Evolutionary conservation across 2,113 vertebrate species (phyloP), one percentile per base, ranked within the genome.

Genomic region (Phocoena phocoena): DNA sequence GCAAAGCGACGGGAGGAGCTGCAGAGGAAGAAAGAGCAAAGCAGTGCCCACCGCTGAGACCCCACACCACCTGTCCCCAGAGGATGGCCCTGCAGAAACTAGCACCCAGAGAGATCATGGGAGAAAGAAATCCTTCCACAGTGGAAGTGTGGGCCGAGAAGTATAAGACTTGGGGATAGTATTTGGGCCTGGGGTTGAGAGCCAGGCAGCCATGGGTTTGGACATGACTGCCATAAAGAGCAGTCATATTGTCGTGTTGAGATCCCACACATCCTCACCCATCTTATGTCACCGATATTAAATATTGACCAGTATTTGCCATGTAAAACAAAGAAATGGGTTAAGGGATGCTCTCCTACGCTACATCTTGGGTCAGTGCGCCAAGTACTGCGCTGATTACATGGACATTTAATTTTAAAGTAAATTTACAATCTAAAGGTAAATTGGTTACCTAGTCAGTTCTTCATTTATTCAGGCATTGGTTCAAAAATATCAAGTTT

Each of bases 1-100:
- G 98, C 97, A 3, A 93, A 96, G 23, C 98, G 94, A 0, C 96
- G 96, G 41, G 94, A 99, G 74, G 99, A 99, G 15, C 97, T 98
- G 8, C 96, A 14, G 33, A 97, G 6, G 33, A 94, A 74, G 82
- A 98, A 97, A 87, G 80, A 90, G 8, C 96, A 97, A 95, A 47
- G 62, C 31, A 82, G 3, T 33, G 15, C 94, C 44, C 96, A 96
- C 15, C 36, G 0, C 79, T 98, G 95, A 97, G 33, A 88, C 17
- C 21, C 20, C 93, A 81, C 36, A 38, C 28, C 12, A 70, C 13
- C 8, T 76, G 17, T 44, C 6, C 85, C 2, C 73, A 95, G 81
- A 53, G 53, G 8, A 73, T 71, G 14, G 15, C 18, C 77, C 47
- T 92, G 67, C 10, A 67, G 47, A 97, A 91, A 58, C 63, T 25